Conservation (phyloP, 1,140 invertebrate genomes). For the Holotrichia oblita region DNA sequence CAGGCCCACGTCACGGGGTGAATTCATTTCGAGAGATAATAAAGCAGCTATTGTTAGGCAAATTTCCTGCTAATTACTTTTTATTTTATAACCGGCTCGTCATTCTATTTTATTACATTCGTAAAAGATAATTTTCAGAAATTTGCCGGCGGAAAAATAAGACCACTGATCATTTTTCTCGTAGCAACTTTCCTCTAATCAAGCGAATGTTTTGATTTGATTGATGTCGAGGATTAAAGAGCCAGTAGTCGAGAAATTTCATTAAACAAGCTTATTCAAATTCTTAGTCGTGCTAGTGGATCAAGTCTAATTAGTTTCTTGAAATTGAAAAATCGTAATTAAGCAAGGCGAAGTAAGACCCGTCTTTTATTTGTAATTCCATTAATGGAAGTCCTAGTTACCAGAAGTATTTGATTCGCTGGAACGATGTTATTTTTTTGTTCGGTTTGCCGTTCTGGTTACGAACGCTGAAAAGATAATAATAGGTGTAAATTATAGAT, state of each 20-base stretch:
- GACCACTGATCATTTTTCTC: too few relatives aligned
- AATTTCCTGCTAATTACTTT: constrained; percentile 20
- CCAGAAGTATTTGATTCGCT: too few relatives aligned
- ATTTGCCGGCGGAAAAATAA: background rate
- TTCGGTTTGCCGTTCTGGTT: too few relatives aligned
- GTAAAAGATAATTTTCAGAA: background rate
- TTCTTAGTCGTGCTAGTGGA: background rate
- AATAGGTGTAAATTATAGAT: too few relatives aligned
- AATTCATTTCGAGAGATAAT: constrained; percentile 4
- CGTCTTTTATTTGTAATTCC: too few relatives aligned
- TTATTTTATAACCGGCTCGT: background rate
- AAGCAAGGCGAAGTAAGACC: too few relatives aligned
- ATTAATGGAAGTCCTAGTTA: too few relatives aligned
- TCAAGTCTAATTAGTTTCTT: background rate
- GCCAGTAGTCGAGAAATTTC: background rate
- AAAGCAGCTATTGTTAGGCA: constrained; percentile 15
- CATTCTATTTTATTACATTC: background rate
- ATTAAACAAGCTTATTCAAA: background rate
- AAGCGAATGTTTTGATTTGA: background rate
- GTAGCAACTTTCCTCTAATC: too few relatives aligned
- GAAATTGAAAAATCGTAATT: too few relatives aligned
- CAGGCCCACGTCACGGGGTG: background rate
- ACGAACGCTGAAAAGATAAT: too few relatives aligned
- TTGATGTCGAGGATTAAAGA: background rate
- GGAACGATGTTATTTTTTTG: too few relatives aligned